These are phyloP conservation scores for Sycophila texana DNA, from an alignment of 2,888 invertebrate species.

Conservation along the genomic window DNA sequence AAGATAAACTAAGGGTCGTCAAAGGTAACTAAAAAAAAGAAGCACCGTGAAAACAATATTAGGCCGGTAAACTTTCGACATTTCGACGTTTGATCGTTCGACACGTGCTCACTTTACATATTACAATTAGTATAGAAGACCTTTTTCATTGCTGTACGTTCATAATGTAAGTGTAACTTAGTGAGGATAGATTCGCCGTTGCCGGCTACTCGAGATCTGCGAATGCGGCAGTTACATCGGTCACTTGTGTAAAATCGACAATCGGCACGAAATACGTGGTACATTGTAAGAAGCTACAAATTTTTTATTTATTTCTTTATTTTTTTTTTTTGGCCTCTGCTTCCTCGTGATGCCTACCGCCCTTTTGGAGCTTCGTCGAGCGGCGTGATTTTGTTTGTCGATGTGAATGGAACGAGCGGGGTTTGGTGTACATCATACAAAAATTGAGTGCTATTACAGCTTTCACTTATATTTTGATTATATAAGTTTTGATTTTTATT, in stretches of 20 bases:
- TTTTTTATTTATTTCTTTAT: conserved; percentile 24
- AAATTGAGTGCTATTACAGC: background rate
- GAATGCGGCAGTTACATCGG: conserved; percentile 2
- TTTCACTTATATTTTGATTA: conserved; percentile 31
- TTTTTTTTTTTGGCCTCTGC: conserved; percentile 33
- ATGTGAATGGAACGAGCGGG: background rate
- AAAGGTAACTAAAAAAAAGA: conserved; percentile 14
- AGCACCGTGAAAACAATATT: conserved; percentile 8
- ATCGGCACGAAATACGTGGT: conserved; percentile 40
- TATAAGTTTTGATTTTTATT: conserved; percentile 28
- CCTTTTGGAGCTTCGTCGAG: conserved; percentile 23
- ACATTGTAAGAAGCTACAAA: conserved; percentile 37
- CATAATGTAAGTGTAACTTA: no score
- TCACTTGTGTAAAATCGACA: conserved; percentile 24
- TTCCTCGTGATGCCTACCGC: background rate
- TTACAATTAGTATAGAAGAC: conserved; percentile 42
- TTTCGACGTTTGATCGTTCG: conserved; percentile 24
- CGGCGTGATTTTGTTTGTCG: background rate
- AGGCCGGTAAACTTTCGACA: conserved; percentile 41
- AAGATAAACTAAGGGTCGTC: background rate
- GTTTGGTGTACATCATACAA: background rate
- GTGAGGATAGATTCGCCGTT: background rate
- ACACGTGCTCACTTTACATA: conserved; percentile 35
- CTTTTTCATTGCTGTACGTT: conserved; percentile 41
- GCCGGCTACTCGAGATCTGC: conserved; percentile 31